These are phyloP conservation scores for Tinamus major DNA, from an alignment of 2,797 vertebrate species.

Conservation along the genomic window DNA sequence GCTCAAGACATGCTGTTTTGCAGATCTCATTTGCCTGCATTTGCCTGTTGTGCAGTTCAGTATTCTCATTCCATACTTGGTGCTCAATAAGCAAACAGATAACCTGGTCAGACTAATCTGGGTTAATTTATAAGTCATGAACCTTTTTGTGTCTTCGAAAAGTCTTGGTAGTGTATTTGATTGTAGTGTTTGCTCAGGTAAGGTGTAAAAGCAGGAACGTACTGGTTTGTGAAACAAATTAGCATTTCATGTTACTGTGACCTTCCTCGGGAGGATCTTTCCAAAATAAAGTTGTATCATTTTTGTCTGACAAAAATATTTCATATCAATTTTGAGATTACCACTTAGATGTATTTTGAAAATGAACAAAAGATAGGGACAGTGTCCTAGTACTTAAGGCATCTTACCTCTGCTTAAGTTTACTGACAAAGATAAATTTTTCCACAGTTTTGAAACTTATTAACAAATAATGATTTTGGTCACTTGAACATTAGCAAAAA, in stretches of 20 bases:
- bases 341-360: neutral
- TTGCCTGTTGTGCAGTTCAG: neutral
- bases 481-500: neutral
- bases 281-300: neutral
- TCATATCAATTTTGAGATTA: slow-evolving; percentile 4
- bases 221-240: neutral
- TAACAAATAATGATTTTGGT: neutral
- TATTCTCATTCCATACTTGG: neutral
- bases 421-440: neutral
- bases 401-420: neutral
- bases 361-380: neutral
- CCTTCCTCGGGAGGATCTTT: neutral
- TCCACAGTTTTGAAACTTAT: neutral
- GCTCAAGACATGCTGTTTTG: neutral
- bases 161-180: neutral
- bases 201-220: neutral
- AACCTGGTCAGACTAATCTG: neutral
- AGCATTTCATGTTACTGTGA: neutral
- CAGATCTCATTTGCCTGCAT: neutral
- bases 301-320: slow-evolving; percentile 28
- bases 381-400: neutral
- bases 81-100: neutral
- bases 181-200: neutral
- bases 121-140: neutral
- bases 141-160: neutral